Evolutionary conservation across 2,113 vertebrate genomes (phyloP).

Genomic region (Myodes glareolus): DNA sequence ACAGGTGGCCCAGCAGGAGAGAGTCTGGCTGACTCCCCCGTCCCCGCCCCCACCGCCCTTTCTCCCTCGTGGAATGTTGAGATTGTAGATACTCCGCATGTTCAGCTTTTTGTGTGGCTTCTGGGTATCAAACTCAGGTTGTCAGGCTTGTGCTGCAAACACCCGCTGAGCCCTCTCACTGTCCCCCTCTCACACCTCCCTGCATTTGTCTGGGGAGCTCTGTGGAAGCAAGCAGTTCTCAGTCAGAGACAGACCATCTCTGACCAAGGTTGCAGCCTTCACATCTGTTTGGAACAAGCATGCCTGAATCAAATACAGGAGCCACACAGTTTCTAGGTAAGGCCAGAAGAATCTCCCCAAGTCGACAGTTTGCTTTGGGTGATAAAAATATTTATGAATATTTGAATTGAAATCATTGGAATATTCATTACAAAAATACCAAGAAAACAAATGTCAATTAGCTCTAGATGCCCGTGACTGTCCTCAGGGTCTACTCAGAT

Average conservation of each 20-base stretch:
- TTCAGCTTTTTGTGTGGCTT: neutral
- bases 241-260: neutral
- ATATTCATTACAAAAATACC: neutral
- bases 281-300: neutral
- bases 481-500: slow-evolving; percentile 11
- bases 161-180: neutral
- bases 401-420: slow-evolving; percentile 54
- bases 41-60: neutral
- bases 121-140: neutral
- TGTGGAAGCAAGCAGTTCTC: neutral
- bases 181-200: neutral
- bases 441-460: slow-evolving; percentile 13
- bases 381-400: slow-evolving; percentile 55
- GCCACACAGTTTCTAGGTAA: accelerated
- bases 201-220: accelerated
- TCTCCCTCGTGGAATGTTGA: neutral
- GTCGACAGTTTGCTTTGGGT: neutral
- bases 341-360: neutral
- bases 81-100: accelerated
- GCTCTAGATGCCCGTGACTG: neutral
- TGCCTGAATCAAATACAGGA: neutral
- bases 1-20: neutral
- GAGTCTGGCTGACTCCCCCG: neutral
- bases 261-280: neutral
- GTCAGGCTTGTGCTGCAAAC: neutral